These are phyloP conservation scores for Sminthurides aquaticus DNA, from an alignment of 2,888 invertebrate genomes.

Conservation along the genomic window DNA sequence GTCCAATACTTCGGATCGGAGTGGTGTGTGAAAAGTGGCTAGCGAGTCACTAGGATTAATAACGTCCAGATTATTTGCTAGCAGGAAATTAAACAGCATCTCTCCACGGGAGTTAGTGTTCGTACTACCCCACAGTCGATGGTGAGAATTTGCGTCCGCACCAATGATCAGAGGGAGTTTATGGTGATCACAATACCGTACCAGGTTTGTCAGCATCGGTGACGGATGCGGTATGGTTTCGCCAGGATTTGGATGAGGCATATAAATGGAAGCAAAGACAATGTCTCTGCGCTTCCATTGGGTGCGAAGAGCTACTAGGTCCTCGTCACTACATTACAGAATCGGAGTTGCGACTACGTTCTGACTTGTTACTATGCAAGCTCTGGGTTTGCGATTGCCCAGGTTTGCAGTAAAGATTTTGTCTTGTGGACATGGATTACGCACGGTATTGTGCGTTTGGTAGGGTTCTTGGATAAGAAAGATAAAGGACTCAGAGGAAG, in stretches of 20 bases:
- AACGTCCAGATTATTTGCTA: not conserved
- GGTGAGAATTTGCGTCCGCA: constrained; percentile 19
- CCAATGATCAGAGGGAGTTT: constrained; percentile 6
- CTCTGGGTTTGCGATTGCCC: not conserved
- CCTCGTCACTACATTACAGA: not conserved
- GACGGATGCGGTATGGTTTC: not conserved
- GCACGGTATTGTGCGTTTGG: not conserved
- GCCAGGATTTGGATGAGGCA: not conserved
- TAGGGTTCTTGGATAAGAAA: not conserved
- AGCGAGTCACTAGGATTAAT: not conserved
- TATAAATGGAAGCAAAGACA: not conserved
- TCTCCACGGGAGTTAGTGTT: constrained; percentile 8
- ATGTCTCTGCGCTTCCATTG: not conserved
- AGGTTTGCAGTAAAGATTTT: not conserved
- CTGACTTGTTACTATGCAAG: not conserved
- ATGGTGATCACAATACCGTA: not conserved
- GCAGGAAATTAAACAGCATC: not conserved
- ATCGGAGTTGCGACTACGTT: not conserved
- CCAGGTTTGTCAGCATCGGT: not conserved
- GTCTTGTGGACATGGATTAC: not conserved
- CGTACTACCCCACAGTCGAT: constrained; percentile 14
- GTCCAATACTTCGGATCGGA: constrained; percentile 11
- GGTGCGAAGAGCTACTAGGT: not conserved
- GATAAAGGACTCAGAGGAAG: not conserved
- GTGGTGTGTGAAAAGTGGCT: constrained; percentile 7